Conservation (phyloP, 2,888 invertebrate species). For the Rhaphigaster nebulosa region DNA sequence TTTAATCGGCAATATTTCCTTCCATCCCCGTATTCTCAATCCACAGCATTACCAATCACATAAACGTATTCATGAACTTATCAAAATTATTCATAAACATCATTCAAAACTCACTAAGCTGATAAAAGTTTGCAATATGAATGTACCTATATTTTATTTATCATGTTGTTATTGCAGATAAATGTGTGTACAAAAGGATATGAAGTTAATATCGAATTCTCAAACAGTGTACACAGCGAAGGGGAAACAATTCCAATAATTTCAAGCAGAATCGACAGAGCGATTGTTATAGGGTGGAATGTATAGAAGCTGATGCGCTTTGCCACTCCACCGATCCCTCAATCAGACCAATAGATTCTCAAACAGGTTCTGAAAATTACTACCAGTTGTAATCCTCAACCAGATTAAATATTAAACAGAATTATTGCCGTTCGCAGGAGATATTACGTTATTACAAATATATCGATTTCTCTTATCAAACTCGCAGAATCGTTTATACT, state of each 20-base stretch:
- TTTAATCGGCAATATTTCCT: too few species aligned
- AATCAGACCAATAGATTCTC: slow-evolving; percentile 28
- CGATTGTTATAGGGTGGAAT: not conserved
- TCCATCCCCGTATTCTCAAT: too few species aligned
- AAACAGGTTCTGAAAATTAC: not conserved
- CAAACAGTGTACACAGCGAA: not conserved
- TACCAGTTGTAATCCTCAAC: not conserved
- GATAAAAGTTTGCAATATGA: not conserved
- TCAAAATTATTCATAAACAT: too few species aligned
- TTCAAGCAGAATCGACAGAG: not conserved
- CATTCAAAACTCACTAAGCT: not conserved
- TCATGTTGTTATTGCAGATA: not conserved
- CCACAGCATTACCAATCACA: too few species aligned
- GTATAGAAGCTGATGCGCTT: not conserved
- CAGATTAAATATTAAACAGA: slow-evolving; percentile 8
- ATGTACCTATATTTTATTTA: not conserved
- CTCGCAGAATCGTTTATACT: not conserved
- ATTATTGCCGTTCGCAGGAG: not conserved
- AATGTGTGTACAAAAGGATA: not conserved
- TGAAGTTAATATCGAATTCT: not conserved
- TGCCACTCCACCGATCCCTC: not conserved
- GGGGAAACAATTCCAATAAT: not conserved
- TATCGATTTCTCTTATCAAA: not conserved
- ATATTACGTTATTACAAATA: not conserved
- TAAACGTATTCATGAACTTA: too few species aligned